Base-by-base conservation (phyloP, 2,888 invertebrate species). In the Vanessa cardui region DNA sequence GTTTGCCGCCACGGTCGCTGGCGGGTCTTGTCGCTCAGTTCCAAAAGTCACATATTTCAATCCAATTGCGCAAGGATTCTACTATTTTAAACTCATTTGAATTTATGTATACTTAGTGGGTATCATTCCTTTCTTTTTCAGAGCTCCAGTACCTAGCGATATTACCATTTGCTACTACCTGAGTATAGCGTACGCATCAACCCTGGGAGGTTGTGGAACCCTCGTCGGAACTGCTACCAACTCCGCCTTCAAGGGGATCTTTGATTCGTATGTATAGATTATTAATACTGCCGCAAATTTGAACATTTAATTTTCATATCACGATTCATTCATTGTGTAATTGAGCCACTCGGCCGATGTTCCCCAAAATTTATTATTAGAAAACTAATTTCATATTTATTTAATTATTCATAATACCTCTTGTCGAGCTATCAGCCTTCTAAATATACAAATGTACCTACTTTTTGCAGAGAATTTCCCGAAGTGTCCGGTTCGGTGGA, bases 211-310 rank as follows among this genome's bases (percentile, higher is more conserved):
- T 8, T 95, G 95, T 73, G 97, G 97, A 0, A 96, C 96, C 0
- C 93, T 96, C 46, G 96, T 96, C 56, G 96, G 96, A 4, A 95
- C 95, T 0, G 96, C 96, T n/a, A 97, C 97, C 58, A 97, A 97
- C 90, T 94, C 97, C 54, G 96, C 97, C 5, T 96, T 97, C 83
- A 97, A 97, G 84, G 97, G 96, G 59, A 94, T 96, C 67, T 96
- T 95, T 74, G 96, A 96, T 78, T 89, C 92, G 96, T 95, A 78
- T 89, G 93, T 85, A 69, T 12, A 49, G 20, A 4, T 18, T 18
- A 9, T 18, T 49, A 1, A 18, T 49, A 39, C 2, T 26, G 2
- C 26, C 26, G 2, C 3, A 26, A 26, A 26, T 26, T 26, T 26
- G 26, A 1, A 2, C 2, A 26, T 1, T 26, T 5, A 26, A 26